Conservation (phyloP, 2,888 invertebrate species). For the Azorinus chamasolen region DNA sequence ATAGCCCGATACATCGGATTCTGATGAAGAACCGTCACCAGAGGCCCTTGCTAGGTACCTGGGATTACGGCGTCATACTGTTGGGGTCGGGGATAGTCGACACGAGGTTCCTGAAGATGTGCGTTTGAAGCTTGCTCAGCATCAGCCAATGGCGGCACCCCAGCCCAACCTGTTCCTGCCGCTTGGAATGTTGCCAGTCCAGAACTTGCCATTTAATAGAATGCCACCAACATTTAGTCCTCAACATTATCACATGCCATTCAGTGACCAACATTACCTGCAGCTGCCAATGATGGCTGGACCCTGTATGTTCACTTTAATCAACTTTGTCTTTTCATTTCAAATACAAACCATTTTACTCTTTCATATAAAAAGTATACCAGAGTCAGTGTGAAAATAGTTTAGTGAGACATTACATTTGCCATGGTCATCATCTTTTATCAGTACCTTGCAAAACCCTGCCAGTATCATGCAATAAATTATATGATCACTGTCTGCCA, state of each 20-base stretch:
- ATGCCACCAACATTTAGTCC: constrained; percentile 86
- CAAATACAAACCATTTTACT: too few relatives aligned
- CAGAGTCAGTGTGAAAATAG: too few relatives aligned
- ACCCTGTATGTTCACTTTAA: constrained; percentile 87
- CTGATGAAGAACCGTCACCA: constrained; percentile 86
- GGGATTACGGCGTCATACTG: constrained; percentile 95
- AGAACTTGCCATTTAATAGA: constrained; percentile 94
- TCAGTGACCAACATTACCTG: constrained; percentile 96
- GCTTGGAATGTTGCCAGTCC: constrained; percentile 90
- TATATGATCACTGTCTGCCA: too few relatives aligned
- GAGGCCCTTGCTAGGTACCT: constrained; percentile 86
- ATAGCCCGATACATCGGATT: constrained; percentile 81
- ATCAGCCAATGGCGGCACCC: constrained; percentile 82
- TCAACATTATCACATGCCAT: constrained; percentile 88
- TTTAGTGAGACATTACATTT: too few relatives aligned
- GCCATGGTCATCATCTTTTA: too few relatives aligned
- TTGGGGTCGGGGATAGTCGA: constrained; percentile 95
- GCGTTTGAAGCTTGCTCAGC: constrained; percentile 81
- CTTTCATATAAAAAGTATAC: too few relatives aligned
- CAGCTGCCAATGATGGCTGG: constrained; percentile 96
- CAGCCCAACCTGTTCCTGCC: constrained; percentile 79
- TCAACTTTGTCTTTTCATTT: too few relatives aligned
- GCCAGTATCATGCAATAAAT: too few relatives aligned
- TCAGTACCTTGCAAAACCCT: too few relatives aligned
- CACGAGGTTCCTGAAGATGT: constrained; percentile 90